Percentiles rank a stretch among this genome's conserved stretches.
Conservation (phyloP, 2,888 invertebrate species). For the Agrochola macilenta region DNA sequence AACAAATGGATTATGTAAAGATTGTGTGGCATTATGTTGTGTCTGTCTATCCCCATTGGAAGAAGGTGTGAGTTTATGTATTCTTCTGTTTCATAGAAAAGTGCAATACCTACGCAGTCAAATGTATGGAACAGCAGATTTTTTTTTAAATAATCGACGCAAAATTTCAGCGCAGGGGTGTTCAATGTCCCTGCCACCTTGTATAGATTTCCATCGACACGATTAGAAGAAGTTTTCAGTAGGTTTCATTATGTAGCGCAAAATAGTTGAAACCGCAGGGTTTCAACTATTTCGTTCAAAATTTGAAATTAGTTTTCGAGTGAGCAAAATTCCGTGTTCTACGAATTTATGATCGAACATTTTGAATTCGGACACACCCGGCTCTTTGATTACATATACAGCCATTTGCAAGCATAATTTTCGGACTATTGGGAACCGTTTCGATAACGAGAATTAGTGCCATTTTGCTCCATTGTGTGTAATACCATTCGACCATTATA, state of each 20-base stretch:
- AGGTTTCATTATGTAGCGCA: not conserved
- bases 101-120: too few relatives aligned
- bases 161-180: too few relatives aligned
- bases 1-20: not conserved
- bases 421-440: slow-evolving; percentile 3
- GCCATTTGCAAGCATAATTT: slow-evolving; percentile 19
- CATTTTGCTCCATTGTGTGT: not conserved
- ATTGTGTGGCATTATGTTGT: not conserved
- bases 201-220: too few relatives aligned
- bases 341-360: slow-evolving; percentile 21
- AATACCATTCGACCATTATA: not conserved
- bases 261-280: slow-evolving; percentile 2
- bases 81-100: too few relatives aligned
- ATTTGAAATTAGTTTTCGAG: not conserved
- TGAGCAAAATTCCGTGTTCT: not conserved
- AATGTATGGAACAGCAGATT: too few relatives aligned
- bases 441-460: slow-evolving; percentile 8
- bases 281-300: too few relatives aligned
- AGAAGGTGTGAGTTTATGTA: not conserved
- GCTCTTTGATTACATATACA: not conserved
- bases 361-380: not conserved
- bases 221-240: too few relatives aligned
- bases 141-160: too few relatives aligned
- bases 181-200: too few relatives aligned
- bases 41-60: not conserved